A percentile compares a stretch with the other conserved stretches of the same genome.
phyloP scores from a whole-genome alignment of 2,888 invertebrate genomes.

The Aphidoletes aphidimyza region DNA sequence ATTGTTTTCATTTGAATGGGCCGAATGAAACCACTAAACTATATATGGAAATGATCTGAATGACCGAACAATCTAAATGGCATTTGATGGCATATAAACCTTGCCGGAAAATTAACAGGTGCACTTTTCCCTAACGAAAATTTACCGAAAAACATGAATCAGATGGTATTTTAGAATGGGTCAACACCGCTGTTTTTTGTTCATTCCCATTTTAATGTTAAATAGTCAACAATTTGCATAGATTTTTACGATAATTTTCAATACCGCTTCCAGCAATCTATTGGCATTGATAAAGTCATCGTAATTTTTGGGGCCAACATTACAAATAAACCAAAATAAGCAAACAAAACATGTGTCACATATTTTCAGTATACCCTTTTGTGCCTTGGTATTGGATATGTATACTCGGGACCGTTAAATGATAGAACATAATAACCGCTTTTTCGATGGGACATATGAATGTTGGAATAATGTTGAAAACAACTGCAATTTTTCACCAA shows the following conservation, averaged over 20 bases:
- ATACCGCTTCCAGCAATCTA: background rate
- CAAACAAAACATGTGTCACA: background rate
- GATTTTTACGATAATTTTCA: background rate
- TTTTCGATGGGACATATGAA: too few species aligned
- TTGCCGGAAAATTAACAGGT: background rate
- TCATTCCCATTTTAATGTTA: background rate
- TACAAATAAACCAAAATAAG: background rate
- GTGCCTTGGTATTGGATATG: background rate
- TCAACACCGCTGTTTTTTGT: background rate
- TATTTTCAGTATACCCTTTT: background rate
- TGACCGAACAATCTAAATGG: background rate
- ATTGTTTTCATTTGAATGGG: too few species aligned
- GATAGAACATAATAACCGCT: too few species aligned
- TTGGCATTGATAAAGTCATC: slow-evolving; percentile 8
- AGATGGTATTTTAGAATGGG: background rate
- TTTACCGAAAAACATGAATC: background rate
- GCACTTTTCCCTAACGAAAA: background rate
- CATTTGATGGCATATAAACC: background rate
- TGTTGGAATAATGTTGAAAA: too few species aligned
- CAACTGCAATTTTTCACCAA: too few species aligned
- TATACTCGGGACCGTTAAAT: too few species aligned
- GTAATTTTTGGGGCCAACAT: background rate
- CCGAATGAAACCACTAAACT: too few species aligned
- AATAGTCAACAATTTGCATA: background rate
- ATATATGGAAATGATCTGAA: too few species aligned